Base-by-base conservation (phyloP, 2,888 invertebrate species). In the Drosophila tanythrix region DNA sequence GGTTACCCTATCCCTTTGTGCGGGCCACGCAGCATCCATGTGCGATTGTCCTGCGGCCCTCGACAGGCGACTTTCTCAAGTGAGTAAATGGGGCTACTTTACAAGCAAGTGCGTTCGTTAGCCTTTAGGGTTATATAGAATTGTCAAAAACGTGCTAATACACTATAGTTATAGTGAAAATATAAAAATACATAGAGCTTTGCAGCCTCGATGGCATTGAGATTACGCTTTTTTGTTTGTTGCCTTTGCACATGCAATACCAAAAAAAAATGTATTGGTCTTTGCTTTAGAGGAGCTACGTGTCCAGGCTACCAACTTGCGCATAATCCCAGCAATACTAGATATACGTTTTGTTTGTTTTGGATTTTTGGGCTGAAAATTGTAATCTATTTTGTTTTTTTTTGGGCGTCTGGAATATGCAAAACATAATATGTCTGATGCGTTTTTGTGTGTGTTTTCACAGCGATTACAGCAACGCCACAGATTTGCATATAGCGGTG, bases 401-500 rank as follows among this genome's bases (percentile, higher is more conserved):
- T 51, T 52, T 48, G 53, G 27, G 13, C 3, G 36, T 68, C 46
- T 56, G 58, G 29, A 74, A 79, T 76, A 72, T 80, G 76, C 58
- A 79, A 72, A 79, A 67, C 61, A 64, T 72, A 79, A 68, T 68
- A 65, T 73, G 60, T 73, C 67, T 76, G 69, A 76, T 79, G 65
- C 59, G 67, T 79, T 79, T 82, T 70, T 72, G 70, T 72, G 43
- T 70, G 36, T 82, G 63, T 73, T 75, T 74, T 70, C 79, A 72
- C 94, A 97, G 97, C 93, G 96, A 97, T 93, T 98, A 97, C 93
- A 95, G 95, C 92, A 96, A 96, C 92, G 95, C 96, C 55, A 96
- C 96, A 92, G 97, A 98, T 94, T 95, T 98, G 77, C 98, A 98
- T 93, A 97, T 98, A 92, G 98, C 97, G 66, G 95, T 98, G 76